Conservation (phyloP, 2,888 invertebrate genomes). For the Torymus aiolomorphi region DNA sequence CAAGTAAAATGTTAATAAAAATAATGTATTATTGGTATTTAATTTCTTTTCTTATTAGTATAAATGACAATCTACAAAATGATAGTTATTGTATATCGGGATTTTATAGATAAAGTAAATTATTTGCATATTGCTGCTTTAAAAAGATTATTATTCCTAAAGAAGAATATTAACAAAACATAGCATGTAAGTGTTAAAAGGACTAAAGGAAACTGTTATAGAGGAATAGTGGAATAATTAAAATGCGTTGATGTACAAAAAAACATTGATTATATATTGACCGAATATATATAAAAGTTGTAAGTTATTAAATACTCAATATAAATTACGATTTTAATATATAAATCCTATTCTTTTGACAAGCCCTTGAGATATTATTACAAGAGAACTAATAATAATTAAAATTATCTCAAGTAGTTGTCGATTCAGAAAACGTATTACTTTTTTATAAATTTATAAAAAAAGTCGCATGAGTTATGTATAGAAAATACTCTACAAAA, state of each 20-base stretch:
- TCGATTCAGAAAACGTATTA: conserved; percentile 25
- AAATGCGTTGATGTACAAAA: conserved; percentile 64
- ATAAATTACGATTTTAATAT: conserved; percentile 68
- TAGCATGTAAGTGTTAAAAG: too few species aligned
- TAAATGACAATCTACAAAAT: too few species aligned
- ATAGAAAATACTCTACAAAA: conserved; percentile 58
- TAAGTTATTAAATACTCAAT: conserved; percentile 65
- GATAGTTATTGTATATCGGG: too few species aligned
- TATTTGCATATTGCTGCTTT: too few species aligned
- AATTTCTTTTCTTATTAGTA: too few species aligned
- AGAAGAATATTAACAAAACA: too few species aligned
- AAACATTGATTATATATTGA: conserved; percentile 72
- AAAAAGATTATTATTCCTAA: too few species aligned
- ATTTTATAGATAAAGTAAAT: too few species aligned
- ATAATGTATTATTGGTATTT: too few species aligned
- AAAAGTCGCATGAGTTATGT: conserved; percentile 35
- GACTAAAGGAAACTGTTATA: neutral
- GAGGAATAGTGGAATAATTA: neutral
- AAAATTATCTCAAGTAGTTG: conserved; percentile 47
- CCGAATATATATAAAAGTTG: conserved; percentile 68
- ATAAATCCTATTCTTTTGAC: conserved; percentile 58
- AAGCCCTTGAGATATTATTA: conserved; percentile 58
- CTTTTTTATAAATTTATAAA: conserved; percentile 17
- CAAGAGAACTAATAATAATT: conserved; percentile 43
- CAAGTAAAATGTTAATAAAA: too few species aligned